phyloP scores from a whole-genome alignment of 2,888 invertebrate genomes.

The Phengaris arion region DNA sequence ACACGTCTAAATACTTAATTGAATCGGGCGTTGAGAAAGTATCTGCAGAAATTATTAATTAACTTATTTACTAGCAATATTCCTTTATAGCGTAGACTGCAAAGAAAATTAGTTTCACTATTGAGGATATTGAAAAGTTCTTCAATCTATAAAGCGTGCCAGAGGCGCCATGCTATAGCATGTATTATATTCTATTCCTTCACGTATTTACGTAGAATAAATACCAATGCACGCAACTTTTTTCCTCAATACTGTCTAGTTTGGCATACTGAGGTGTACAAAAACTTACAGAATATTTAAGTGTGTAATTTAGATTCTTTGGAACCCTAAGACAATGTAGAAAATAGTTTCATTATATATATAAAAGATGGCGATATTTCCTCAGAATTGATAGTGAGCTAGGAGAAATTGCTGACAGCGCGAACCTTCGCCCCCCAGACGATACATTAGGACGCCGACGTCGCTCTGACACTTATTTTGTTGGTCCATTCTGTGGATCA shows the following conservation, averaged over 20 bases:
- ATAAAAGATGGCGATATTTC: neutral
- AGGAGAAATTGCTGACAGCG: slow-evolving; percentile 46
- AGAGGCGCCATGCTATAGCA: neutral
- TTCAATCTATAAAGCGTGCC: neutral
- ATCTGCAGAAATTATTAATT: slow-evolving; percentile 6
- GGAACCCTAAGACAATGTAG: too few species aligned
- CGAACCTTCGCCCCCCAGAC: slow-evolving; percentile 47
- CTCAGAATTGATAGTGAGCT: slow-evolving; percentile 32
- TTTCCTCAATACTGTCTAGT: too few species aligned
- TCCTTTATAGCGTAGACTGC: neutral
- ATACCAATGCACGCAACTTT: too few species aligned
- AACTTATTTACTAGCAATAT: slow-evolving; percentile 13
- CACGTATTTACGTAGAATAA: too few species aligned
- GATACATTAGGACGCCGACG: slow-evolving; percentile 46
- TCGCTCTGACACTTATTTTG: slow-evolving; percentile 56
- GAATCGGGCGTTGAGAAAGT: neutral
- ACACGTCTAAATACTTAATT: slow-evolving; percentile 12
- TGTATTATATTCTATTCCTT: too few species aligned
- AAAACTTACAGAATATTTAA: too few species aligned
- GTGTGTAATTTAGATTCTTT: too few species aligned
- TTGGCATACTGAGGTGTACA: too few species aligned
- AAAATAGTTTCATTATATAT: neutral
- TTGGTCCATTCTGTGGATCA: slow-evolving; percentile 48
- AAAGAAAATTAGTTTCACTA: slow-evolving; percentile 18
- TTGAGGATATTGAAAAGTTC: slow-evolving; percentile 16